phyloP scores from a whole-genome alignment of 2,113 vertebrate genomes.

The Psammodynastes pulverulentus region DNA sequence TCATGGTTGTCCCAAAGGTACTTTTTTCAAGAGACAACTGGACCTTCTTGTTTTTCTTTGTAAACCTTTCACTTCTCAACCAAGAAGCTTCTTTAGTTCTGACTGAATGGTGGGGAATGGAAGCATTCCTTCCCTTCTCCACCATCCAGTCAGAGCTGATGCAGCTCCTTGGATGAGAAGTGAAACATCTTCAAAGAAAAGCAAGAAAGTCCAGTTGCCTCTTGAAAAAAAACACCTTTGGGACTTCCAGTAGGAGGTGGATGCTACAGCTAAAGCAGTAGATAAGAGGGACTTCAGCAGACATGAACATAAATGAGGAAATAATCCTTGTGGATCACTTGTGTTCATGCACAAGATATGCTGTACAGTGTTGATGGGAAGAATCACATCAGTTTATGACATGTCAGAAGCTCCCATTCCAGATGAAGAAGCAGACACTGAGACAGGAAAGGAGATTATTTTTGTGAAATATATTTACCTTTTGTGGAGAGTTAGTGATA shows the following conservation, averaged over 20 bases:
- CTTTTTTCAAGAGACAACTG: too few species aligned
- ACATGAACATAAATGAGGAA: not conserved
- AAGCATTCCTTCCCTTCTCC: too few species aligned
- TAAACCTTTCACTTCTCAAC: too few species aligned
- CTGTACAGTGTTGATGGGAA: not conserved
- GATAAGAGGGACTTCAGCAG: not conserved
- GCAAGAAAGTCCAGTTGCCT: too few species aligned
- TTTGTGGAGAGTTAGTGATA: not conserved
- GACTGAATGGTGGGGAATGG: too few species aligned
- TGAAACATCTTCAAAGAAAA: too few species aligned
- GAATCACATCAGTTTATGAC: not conserved
- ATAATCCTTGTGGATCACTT: not conserved
- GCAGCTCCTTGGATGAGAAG: too few species aligned
- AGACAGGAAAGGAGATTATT: not conserved
- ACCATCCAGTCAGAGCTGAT: too few species aligned
- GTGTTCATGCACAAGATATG: not conserved
- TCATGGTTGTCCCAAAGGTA: too few species aligned
- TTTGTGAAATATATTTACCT: not conserved
- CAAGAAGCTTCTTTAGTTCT: too few species aligned
- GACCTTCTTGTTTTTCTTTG: too few species aligned
- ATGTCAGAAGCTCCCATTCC: not conserved
- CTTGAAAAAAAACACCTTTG: too few species aligned
- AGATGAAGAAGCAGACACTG: not conserved
- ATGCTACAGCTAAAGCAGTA: not conserved
- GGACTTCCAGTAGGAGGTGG: not conserved